phyloP scores from a whole-genome alignment of 2,113 vertebrate species.

The Uria lomvia region DNA sequence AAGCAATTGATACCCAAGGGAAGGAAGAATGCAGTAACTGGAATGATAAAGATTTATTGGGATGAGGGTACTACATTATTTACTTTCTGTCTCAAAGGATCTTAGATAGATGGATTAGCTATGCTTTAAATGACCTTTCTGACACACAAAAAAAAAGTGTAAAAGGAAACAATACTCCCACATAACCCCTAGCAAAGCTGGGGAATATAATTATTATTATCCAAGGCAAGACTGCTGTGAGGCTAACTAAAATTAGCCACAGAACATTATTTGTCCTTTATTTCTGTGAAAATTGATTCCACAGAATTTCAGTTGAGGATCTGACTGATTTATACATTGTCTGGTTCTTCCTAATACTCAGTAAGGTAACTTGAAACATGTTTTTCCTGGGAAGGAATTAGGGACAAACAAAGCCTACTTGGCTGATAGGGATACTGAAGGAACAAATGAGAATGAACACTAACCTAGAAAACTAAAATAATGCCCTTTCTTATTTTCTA shows the following conservation, averaged over 20 bases:
- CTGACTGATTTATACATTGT: not conserved
- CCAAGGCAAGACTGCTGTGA: not conserved
- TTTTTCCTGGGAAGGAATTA: not conserved
- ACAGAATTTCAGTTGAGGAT: not conserved
- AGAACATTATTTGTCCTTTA: not conserved
- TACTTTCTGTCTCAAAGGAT: not conserved
- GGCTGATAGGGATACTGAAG: not conserved
- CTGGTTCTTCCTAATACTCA: not conserved
- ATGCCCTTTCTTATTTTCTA: not conserved
- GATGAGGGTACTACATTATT: not conserved
- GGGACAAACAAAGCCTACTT: not conserved
- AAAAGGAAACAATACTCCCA: not conserved
- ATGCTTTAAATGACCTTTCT: not conserved
- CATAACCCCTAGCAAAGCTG: not conserved
- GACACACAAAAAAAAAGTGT: not conserved
- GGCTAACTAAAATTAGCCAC: not conserved
- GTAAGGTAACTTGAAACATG: not conserved
- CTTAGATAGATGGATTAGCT: not conserved
- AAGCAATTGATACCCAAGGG: not conserved
- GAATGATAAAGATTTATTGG: constrained; percentile 11
- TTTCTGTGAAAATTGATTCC: not conserved
- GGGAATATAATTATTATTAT: not conserved
- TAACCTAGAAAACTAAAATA: not conserved
- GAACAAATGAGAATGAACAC: not conserved
- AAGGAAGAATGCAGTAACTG: not conserved